Percentiles rank a stretch among this genome's conserved stretches.
These are phyloP conservation scores for Sebastiscus albofasciatus DNA, from an alignment of 2,797 vertebrate species.

Conservation along the genomic window DNA sequence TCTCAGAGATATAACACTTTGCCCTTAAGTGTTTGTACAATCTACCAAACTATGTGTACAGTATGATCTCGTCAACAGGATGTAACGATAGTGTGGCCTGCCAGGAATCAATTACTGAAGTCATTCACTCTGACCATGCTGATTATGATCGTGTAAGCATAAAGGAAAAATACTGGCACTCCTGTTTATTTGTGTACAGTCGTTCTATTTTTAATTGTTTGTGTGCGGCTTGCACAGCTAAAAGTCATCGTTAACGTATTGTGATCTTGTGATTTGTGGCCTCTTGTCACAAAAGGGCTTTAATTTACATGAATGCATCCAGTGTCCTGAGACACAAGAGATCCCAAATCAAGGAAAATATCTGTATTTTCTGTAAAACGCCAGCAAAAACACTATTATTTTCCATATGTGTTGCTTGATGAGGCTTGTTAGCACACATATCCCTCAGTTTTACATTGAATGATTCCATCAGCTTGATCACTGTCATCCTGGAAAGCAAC, in stretches of 20 bases:
- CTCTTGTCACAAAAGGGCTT: slow-evolving; percentile 77
- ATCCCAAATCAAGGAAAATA: slow-evolving; percentile 54
- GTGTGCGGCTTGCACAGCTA: slow-evolving; percentile 51
- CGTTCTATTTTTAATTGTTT: slow-evolving; percentile 56
- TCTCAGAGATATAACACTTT: slow-evolving; percentile 80
- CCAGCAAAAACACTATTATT: slow-evolving; percentile 47
- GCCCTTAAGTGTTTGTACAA: slow-evolving; percentile 79
- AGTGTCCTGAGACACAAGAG: slow-evolving; percentile 55
- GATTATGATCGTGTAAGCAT: slow-evolving; percentile 18
- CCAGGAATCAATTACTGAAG: slow-evolving; percentile 22
- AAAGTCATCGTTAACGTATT: slow-evolving; percentile 42
- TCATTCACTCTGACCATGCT: slow-evolving; percentile 18
- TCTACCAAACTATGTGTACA: slow-evolving; percentile 68
- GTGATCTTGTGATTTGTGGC: slow-evolving; percentile 63
- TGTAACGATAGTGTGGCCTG: slow-evolving; percentile 27
- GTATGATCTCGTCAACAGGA: slow-evolving; percentile 56
- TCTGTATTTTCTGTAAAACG: slow-evolving; percentile 48
- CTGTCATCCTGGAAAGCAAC: slow-evolving; percentile 34
- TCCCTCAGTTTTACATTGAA: slow-evolving; percentile 19
- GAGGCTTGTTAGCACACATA: slow-evolving; percentile 32
- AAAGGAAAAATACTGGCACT: slow-evolving; percentile 25
- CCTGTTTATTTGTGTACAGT: slow-evolving; percentile 50
- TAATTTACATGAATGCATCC: slow-evolving; percentile 70
- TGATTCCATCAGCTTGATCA: slow-evolving; percentile 5
- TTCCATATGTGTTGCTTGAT: slow-evolving; percentile 45